Conservation (phyloP, 1,140 invertebrate genomes). For the Drosophila biarmipes region DNA sequence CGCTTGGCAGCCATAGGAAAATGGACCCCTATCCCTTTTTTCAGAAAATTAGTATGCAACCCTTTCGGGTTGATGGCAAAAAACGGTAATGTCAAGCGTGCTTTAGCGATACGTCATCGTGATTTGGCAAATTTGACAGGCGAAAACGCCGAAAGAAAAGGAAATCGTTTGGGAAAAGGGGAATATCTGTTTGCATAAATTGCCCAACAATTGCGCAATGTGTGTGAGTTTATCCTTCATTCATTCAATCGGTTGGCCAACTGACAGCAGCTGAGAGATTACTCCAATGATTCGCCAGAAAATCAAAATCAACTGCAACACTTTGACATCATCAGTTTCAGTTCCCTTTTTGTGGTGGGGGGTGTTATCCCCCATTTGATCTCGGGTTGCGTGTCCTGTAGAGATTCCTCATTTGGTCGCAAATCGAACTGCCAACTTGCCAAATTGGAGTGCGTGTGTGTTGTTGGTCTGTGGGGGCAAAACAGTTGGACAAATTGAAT, state of each 20-base stretch:
- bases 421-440: constrained; percentile 81
- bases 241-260: constrained; percentile 49
- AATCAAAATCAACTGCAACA: constrained; percentile 48
- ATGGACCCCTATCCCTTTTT: constrained; percentile 8
- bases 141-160: constrained; percentile 48
- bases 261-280: constrained; percentile 76
- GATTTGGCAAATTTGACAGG: constrained; percentile 81
- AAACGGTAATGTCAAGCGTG: constrained; percentile 68
- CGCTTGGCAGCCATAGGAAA: constrained; percentile 24
- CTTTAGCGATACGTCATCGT: constrained; percentile 78
- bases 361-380: not conserved
- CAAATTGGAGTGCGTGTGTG: constrained; percentile 77
- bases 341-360: not conserved
- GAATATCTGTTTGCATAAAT: constrained; percentile 67
- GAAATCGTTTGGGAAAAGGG: constrained; percentile 3
- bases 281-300: constrained; percentile 66
- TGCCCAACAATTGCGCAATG: constrained; percentile 64
- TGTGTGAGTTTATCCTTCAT: constrained; percentile 44
- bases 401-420: constrained; percentile 73
- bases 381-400: constrained; percentile 62
- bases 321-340: constrained; percentile 47
- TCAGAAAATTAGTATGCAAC: constrained; percentile 64
- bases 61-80: constrained; percentile 50
- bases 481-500: constrained; percentile 78
- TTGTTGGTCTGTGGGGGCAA: constrained; percentile 17